These are phyloP conservation scores for Nymphalis polychloros DNA, from an alignment of 2,888 invertebrate genomes.

Conservation along the genomic window DNA sequence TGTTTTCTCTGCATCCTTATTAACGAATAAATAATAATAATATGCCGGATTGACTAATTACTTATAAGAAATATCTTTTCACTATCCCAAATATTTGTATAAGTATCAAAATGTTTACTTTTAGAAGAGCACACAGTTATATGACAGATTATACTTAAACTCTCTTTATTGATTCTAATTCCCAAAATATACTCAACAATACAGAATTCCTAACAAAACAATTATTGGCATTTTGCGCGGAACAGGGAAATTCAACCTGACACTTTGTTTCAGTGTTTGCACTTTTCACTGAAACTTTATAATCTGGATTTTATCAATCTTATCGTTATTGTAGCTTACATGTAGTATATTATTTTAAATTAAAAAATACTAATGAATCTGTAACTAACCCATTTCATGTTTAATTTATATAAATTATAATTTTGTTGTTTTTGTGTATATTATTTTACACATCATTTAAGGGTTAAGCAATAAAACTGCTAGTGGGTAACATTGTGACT, in stretches of 20 bases:
- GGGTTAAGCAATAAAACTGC: too few species aligned
- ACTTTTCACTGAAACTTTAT: neutral
- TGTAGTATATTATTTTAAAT: too few species aligned
- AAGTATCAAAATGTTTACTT: neutral
- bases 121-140: neutral
- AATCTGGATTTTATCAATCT: too few species aligned
- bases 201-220: conserved; percentile 24
- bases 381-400: too few species aligned
- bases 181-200: conserved; percentile 10
- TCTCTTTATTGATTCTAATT: conserved; percentile 9
- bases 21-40: conserved; percentile 1
- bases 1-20: conserved; percentile 72
- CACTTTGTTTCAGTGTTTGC: neutral
- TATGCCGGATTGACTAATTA: neutral
- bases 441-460: too few species aligned
- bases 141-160: neutral
- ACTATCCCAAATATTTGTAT: neutral
- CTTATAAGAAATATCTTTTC: neutral
- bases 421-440: too few species aligned
- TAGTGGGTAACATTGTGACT: too few species aligned
- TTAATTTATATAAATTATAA: too few species aligned
- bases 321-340: too few species aligned
- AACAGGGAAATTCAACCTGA: conserved; percentile 3
- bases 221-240: conserved; percentile 20
- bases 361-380: too few species aligned